phyloP scores from a whole-genome alignment of 2,888 invertebrate genomes.

The Adelphocoris suturalis region DNA sequence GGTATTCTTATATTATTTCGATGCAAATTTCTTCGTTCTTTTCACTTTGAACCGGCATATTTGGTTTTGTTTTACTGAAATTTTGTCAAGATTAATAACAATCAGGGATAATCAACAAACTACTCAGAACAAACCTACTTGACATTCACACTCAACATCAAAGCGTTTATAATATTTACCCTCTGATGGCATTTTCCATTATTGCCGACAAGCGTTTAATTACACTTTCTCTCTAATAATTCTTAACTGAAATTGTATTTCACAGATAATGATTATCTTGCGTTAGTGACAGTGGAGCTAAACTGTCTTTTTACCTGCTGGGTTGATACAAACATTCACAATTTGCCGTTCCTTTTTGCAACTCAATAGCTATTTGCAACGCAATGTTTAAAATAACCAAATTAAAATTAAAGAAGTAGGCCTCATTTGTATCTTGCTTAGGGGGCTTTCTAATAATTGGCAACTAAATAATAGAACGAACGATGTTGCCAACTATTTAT shows the following conservation, averaged over 20 bases:
- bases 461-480: not conserved
- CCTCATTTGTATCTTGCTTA: not conserved
- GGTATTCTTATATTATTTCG: not conserved
- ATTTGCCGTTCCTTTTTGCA: not conserved
- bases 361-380: not conserved
- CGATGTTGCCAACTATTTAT: not conserved
- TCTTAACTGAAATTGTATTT: not conserved
- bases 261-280: constrained; percentile 46
- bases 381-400: not conserved
- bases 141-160: constrained; percentile 32
- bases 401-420: not conserved
- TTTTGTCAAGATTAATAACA: not conserved
- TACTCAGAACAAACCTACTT: constrained; percentile 25
- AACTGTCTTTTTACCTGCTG: not conserved
- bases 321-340: not conserved
- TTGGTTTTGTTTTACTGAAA: not conserved
- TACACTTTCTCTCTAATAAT: not conserved
- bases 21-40: not conserved
- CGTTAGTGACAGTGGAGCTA: not conserved
- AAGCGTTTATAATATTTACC: not conserved
- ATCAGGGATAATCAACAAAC: constrained; percentile 29
- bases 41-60: not conserved
- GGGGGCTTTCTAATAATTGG: not conserved
- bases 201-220: not conserved
- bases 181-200: constrained; percentile 10